Base-by-base conservation (phyloP, 1,140 invertebrate species). In the Atta cephalotes region DNA sequence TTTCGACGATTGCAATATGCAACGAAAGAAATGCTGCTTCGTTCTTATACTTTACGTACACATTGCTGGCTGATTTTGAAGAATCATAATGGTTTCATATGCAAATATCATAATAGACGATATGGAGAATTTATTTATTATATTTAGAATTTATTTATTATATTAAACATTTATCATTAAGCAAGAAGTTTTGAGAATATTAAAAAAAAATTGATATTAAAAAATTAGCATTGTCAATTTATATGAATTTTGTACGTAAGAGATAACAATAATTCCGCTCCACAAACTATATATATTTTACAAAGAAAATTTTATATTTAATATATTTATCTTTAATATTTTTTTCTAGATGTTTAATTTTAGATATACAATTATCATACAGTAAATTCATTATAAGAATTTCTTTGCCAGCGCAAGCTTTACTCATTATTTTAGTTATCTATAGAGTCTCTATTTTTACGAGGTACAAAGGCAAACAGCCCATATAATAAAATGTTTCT, bases 401-500 rank as follows among this genome's bases (percentile, higher is more conserved):
- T n/a, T 12, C 35, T 6, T 58, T 56, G 18, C 35, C 18, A 14
- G 25, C 16, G 16, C 25, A n/a, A 77, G 53, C 16, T 58, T 25
- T 18, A n/a, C 53, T 78, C 35, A 78, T 60, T n/a, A n/a, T 65
- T 79, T 49, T 51, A 12, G 1, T 31, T 65, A 2, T 79, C 18
- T 5, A n/a, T 63, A 49, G 21, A 62, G 25, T 31, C 12, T 63
- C 18, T 79, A 79, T 31, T 62, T 79, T 63, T 78, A 79, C 18
- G 49, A 65, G 45, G 6, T 3, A 28, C 3, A 66, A 16, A 53
- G 18, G 6, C 12, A 2, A 66, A n/a, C 25, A 14, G 3, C 9
- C 5, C 18, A 39, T 45, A 45, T 49, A 78, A 63, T 51, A 14
- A 65, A 79, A 79, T 25, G 12, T 78, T 78, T 78, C 62, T 65